Conservation (phyloP, 1,140 invertebrate genomes). For the Papilio polyxenes region DNA sequence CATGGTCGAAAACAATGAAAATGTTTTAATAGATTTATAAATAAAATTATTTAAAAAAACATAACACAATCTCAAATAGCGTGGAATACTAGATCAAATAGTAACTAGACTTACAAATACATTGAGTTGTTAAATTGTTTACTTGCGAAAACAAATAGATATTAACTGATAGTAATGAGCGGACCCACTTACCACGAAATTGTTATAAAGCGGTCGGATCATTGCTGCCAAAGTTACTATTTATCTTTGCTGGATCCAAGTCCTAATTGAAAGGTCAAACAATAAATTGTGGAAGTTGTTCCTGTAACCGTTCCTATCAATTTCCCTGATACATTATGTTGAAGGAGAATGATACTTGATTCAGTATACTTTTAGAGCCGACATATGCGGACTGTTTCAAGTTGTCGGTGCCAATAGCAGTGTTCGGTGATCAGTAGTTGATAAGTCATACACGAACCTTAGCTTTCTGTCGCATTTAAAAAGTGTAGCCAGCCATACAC, state of each 20-base stretch:
- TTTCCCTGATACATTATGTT: conserved; percentile 23
- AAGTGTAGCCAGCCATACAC: too few species aligned
- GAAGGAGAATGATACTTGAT: not conserved
- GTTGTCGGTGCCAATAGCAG: too few species aligned
- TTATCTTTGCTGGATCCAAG: conserved; percentile 45
- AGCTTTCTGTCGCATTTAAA: not conserved
- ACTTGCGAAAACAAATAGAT: conserved; percentile 8
- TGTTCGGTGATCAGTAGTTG: too few species aligned
- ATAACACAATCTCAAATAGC: not conserved
- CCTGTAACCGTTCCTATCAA: conserved; percentile 32
- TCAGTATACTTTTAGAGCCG: not conserved
- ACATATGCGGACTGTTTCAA: too few species aligned
- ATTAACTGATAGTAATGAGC: conserved; percentile 16
- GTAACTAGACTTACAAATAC: not conserved
- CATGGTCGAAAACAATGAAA: too few species aligned
- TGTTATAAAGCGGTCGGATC: conserved; percentile 40
- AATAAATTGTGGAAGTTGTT: conserved; percentile 40
- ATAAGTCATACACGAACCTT: not conserved
- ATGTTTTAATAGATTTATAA: too few species aligned
- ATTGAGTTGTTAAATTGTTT: conserved; percentile 2
- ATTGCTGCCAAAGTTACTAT: conserved; percentile 43
- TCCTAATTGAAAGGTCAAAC: conserved; percentile 43
- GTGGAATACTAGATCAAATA: not conserved
- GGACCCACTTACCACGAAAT: conserved; percentile 38
- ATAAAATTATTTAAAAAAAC: not conserved